Base-by-base conservation (phyloP, 2,797 vertebrate genomes). In the Meda fulgida region DNA sequence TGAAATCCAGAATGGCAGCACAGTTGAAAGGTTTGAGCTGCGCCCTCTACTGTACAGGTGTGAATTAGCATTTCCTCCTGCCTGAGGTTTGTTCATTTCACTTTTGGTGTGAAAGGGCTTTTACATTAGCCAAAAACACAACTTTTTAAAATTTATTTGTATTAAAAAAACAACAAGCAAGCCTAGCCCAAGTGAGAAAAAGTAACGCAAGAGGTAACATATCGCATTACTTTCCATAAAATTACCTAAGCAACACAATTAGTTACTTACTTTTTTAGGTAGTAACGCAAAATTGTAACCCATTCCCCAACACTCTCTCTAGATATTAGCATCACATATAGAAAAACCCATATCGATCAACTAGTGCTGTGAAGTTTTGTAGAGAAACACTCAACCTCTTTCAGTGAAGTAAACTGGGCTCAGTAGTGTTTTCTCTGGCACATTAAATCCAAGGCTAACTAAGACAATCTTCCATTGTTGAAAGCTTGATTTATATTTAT, bases 401-500 rank as follows among this genome's bases (percentile, higher is more conserved):
- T 48, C 40, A 43, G 19, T 23, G 23, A 10, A 38, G 66, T 69
- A 14, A 31, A 53, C 51, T 55, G 51, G 11, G 23, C 23, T 78
- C 26, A 21, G 23, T 65, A 21, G 77, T 65, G 14, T 18, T 29
- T 78, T 78, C n/a, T 63, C n/a, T 63, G 23, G 7, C 23, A 18
- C 38, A 63, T 43, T 63, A 78, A 63, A 18, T 40, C 23, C 65
- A 48, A 46, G 66, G 13, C 29, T 79, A n/a, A 43, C 48, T 46
- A 21, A 53, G 69, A 73, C 1, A 29, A 51, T 65, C 38, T 51
- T 66, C 14, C 7, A 40, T 67, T 10, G 58, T 55, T 34, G 40
- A 79, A 48, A 69, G 60, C 70, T 79, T 84, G 51, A 43, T 80
- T 71, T 71, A n/a, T 36, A 26, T 34, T 21, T 72, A 67, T 55